phyloP scores from a whole-genome alignment of 2,797 vertebrate genomes.

The Myotis daubentonii region DNA sequence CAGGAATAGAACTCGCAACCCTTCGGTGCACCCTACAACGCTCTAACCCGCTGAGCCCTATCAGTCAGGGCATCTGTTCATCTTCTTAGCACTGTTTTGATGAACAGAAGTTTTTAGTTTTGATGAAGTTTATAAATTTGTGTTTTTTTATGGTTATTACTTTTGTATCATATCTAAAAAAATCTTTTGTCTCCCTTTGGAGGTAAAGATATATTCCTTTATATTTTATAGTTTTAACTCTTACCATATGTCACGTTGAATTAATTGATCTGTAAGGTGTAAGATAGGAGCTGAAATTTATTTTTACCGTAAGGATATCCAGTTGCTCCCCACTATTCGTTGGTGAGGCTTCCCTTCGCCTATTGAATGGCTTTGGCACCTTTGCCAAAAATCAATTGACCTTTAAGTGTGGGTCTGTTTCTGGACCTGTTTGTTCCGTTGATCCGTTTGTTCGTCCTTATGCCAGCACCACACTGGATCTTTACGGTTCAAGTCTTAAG shows the following conservation, averaged over 20 bases:
- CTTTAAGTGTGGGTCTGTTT: neutral
- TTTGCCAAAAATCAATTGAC: neutral
- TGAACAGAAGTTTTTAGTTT: neutral
- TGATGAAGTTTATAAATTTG: neutral
- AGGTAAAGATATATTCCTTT: neutral
- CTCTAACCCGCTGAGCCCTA: too few relatives aligned
- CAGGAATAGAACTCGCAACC: neutral
- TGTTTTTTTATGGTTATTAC: neutral
- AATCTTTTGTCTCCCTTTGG: neutral
- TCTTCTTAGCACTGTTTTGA: neutral
- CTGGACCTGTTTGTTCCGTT: neutral
- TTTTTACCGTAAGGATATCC: accelerated
- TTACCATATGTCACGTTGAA: neutral
- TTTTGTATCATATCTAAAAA: neutral
- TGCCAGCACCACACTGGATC: accelerated
- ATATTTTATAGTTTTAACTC: neutral
- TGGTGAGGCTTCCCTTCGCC: neutral
- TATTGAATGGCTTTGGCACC: neutral
- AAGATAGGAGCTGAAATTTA: too few relatives aligned
- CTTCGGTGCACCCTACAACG: neutral
- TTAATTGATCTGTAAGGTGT: neutral
- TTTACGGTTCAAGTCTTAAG: neutral
- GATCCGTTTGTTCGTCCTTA: neutral
- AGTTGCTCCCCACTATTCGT: neutral
- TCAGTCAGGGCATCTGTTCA: neutral